phyloP scores from a whole-genome alignment of 2,113 vertebrate genomes.

The Chrysemys picta region DNA sequence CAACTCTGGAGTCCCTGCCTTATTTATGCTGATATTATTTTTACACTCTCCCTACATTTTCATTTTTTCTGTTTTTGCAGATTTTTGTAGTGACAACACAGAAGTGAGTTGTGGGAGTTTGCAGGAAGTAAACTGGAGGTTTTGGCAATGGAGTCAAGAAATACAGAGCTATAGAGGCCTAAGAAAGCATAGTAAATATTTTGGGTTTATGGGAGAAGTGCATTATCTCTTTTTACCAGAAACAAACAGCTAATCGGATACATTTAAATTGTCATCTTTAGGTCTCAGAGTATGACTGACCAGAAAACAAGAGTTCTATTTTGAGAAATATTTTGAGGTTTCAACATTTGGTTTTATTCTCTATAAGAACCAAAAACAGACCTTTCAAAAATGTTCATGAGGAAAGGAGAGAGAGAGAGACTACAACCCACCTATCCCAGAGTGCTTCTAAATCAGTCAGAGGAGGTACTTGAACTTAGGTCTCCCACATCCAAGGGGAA shows the following conservation, averaged over 20 bases:
- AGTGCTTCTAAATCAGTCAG: not conserved
- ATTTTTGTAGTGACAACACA: not conserved
- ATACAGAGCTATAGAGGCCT: not conserved
- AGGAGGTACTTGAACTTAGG: not conserved
- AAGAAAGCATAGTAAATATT: not conserved
- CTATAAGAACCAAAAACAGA: not conserved
- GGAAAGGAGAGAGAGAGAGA: not conserved
- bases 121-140: not conserved
- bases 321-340: not conserved
- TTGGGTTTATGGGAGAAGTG: not conserved
- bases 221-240: not conserved
- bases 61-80: not conserved
- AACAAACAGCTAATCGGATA: not conserved
- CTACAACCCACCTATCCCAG: not conserved
- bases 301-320: not conserved
- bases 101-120: not conserved
- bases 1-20: not conserved
- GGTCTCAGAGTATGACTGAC: not conserved
- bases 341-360: not conserved
- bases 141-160: not conserved
- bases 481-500: not conserved
- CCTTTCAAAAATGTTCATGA: not conserved
- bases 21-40: conserved; percentile 19
- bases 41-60: not conserved
- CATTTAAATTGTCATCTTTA: not conserved